Evolutionary conservation across 2,888 invertebrate species (phyloP), one percentile per base, ranked within the genome.

Genomic region (Drosophila subquinaria): DNA sequence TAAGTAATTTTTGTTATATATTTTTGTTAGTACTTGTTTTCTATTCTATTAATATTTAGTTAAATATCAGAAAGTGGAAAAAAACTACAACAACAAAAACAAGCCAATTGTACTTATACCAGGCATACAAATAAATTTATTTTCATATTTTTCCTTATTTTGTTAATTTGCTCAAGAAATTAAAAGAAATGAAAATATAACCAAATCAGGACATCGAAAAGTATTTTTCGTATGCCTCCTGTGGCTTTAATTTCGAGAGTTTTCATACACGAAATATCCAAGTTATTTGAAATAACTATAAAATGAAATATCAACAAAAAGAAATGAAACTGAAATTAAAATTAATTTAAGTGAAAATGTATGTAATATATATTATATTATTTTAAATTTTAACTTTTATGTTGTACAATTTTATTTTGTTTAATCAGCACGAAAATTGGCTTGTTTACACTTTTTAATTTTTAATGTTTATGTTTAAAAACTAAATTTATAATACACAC

Each of bases 261-360:
- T 66, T 27, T 61, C 43, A 56, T 35, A 40, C 56, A 65, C 51
- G 59, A 68, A 73, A 73, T 62, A 74, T 74, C 72, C 81, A 86
- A 88, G 89, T 90, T 90, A 89, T 89, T 89, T 81, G 67, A 90
- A 89, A 89, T 89, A 89, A 89, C 90, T 90, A 83, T 90, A 89
- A 89, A 89, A 73, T 72, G 9, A 63, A 70, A 67, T 64, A 79
- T 53, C 48, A 69, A 43, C 17, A 55, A 53, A 13, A 42, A 11
- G 36, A 45, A 60, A 38, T 23, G 48, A 33, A 59, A 63, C 35
- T 20, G 45, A 59, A 63, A 60, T 48, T 57, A 23, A 60, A 69
- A 40, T 53, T 69, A 55, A 62, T 55, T 63, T 77, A 80, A 69
- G 81, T 50, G 45, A 51, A 78, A 47, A 65, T 63, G 42, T 64